phyloP scores from a whole-genome alignment of 2,888 invertebrate genomes.

The Pristionchus arcanus region DNA sequence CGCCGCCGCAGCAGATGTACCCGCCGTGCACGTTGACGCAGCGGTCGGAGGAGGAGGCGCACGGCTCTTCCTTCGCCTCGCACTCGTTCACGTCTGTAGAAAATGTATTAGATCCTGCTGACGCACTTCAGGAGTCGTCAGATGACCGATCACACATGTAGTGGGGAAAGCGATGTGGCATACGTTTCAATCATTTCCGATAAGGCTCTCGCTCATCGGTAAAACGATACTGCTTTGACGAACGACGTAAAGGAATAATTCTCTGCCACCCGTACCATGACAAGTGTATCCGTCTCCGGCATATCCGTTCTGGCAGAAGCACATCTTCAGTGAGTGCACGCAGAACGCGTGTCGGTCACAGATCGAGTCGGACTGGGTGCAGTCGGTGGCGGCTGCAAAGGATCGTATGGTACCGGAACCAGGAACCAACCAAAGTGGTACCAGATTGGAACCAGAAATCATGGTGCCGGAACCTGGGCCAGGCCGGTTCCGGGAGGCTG shows the following conservation, averaged over 20 bases:
- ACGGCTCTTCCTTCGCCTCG: constrained; percentile 68
- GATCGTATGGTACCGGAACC: not conserved
- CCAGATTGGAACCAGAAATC: not conserved
- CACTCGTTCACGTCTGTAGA: constrained; percentile 78
- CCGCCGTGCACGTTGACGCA: constrained; percentile 77
- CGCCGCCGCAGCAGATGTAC: constrained; percentile 79
- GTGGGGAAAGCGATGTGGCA: too few relatives aligned
- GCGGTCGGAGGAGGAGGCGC: constrained; percentile 64
- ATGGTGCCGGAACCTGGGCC: not conserved
- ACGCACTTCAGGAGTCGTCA: not conserved
- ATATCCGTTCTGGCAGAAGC: constrained; percentile 74
- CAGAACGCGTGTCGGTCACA: constrained; percentile 77
- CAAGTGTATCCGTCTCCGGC: constrained; percentile 75
- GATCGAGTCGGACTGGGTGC: constrained; percentile 68
- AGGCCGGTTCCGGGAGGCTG: too few relatives aligned
- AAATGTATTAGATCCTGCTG: not conserved
- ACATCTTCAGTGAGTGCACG: constrained; percentile 69
- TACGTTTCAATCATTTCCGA: not conserved
- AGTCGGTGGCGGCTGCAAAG: constrained; percentile 72
- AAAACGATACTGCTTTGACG: too few relatives aligned
- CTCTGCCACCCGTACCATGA: constrained; percentile 60
- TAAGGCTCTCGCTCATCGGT: too few relatives aligned
- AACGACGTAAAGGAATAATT: too few relatives aligned
- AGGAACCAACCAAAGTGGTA: too few relatives aligned
- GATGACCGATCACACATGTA: too few relatives aligned